Percentiles rank a stretch among this genome's conserved stretches.
phyloP scores from a whole-genome alignment of 2,797 vertebrate genomes.

The Craterocephalus amniculus region DNA sequence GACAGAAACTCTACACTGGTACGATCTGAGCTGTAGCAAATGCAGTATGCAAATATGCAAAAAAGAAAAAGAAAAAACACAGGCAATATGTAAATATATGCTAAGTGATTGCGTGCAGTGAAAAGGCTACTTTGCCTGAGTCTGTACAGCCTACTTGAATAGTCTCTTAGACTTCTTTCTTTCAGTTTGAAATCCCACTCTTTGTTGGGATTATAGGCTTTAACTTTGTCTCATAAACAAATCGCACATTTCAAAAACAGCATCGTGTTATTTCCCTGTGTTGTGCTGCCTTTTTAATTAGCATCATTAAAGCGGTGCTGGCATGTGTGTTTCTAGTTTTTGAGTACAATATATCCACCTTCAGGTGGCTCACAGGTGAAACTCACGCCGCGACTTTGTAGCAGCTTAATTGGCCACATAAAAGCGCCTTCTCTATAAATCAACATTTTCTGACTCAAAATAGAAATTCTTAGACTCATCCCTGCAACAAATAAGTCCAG shows the following conservation, averaged over 20 bases:
- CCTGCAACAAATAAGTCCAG: conserved; percentile 3
- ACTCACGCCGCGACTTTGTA: conserved; percentile 12
- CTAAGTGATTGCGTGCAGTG: conserved; percentile 43
- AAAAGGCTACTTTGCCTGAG: conserved; percentile 36
- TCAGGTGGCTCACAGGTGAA: conserved; percentile 28
- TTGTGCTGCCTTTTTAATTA: background rate
- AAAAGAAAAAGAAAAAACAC: conserved; percentile 15
- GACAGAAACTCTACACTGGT: conserved; percentile 18
- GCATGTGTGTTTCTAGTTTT: background rate
- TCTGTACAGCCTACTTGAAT: conserved; percentile 17
- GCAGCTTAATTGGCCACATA: conserved; percentile 49
- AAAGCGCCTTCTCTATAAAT: conserved; percentile 16
- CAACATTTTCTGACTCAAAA: background rate
- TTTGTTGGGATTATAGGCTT: background rate
- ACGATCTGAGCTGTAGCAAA: conserved; percentile 15
- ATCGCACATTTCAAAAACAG: background rate
- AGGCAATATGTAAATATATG: conserved; percentile 54
- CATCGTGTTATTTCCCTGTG: background rate
- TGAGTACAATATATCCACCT: background rate
- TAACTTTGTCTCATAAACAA: conserved; percentile 19
- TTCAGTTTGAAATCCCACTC: background rate
- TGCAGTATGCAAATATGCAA: conserved; percentile 45
- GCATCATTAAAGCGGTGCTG: background rate
- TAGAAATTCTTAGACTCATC: background rate
- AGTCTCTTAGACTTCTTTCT: conserved; percentile 3